Evolutionary conservation across 2,113 vertebrate species (phyloP).

Genomic region (human): GRCh38 chr14:75070501-75071000

Average conservation of each 20-base stretch:
- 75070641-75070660: conserved; percentile 53
- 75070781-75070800: conserved; percentile 46
- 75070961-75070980: conserved; percentile 81
- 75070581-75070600: conserved; percentile 71
- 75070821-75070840: conserved; percentile 5
- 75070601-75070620: conserved; percentile 60
- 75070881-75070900: not conserved
- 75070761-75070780: conserved; percentile 57
- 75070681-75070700: conserved; percentile 50
- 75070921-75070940: conserved; percentile 54
- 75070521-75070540: conserved; percentile 51
- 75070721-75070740: conserved; percentile 69
- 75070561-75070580: conserved; percentile 78
- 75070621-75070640: conserved; percentile 57
- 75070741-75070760: conserved; percentile 66
- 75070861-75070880: not conserved
- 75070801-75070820: conserved; percentile 14
- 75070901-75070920: conserved; percentile 56
- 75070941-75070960: conserved; percentile 61
- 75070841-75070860: conserved; percentile 21
- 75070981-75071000: conserved; percentile 86
- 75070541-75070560: conserved; percentile 64
- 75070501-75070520: conserved; percentile 38
- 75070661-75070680: conserved; percentile 38
- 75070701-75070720: conserved; percentile 53